These are phyloP conservation scores for Metridium senile DNA, from an alignment of 92 coral and sea anemone species.

Conservation along the genomic window DNA sequence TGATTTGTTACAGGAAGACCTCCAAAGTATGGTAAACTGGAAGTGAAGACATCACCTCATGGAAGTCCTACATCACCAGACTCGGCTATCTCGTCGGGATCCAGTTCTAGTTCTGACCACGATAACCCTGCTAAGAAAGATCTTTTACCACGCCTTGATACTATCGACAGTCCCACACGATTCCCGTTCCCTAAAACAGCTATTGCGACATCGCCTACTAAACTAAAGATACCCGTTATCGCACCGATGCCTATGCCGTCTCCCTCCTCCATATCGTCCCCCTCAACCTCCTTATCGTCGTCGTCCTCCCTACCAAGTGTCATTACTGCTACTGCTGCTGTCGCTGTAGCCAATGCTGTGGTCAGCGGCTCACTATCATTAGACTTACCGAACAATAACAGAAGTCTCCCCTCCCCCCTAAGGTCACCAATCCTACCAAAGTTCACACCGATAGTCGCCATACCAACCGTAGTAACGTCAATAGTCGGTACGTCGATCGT, in stretches of 20 bases:
- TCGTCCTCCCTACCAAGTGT: conserved; percentile 68
- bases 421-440: conserved; percentile 12
- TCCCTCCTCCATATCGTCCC: no score
- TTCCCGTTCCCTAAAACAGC: conserved; percentile 79
- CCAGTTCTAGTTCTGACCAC: conserved; percentile 73
- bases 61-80: conserved; percentile 99
- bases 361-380: conserved; percentile 58
- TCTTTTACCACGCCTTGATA: conserved; percentile 66
- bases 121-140: conserved; percentile 81
- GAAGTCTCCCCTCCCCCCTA: conserved; percentile 12
- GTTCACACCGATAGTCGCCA: conserved; percentile 4
- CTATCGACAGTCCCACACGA: conserved; percentile 57
- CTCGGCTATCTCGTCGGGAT: conserved; percentile 92
- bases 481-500: not conserved
- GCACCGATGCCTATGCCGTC: conserved; percentile 35
- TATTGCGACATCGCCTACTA: conserved; percentile 55
- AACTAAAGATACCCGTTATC: conserved; percentile 20
- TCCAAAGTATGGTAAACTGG: conserved; percentile 69
- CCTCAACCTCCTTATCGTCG: no score
- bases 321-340: conserved; percentile 91
- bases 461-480: not conserved
- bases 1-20: conserved; percentile 54
- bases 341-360: conserved; percentile 82
- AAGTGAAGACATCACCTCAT: conserved; percentile 75
- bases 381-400: not conserved